Evolutionary conservation across 2,113 vertebrate genomes (phyloP).

Genomic region (Pavo muticus): DNA sequence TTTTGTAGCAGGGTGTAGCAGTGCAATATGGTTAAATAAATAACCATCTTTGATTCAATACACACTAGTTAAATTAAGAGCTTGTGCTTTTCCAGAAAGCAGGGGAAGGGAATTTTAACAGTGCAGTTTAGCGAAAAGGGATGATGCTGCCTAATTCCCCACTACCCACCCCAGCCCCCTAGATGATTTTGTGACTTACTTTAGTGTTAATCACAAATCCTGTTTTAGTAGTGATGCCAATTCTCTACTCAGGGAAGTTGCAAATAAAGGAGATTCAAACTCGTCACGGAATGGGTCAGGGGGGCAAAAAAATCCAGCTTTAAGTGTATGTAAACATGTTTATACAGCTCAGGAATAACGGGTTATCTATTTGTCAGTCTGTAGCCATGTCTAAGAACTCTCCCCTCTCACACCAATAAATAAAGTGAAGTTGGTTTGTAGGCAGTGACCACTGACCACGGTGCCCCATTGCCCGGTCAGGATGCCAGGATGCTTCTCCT

Average conservation of each 20-base stretch:
- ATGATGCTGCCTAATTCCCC: not conserved
- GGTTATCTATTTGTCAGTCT: slow-evolving; percentile 13
- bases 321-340: slow-evolving; percentile 76
- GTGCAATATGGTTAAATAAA: slow-evolving; percentile 40
- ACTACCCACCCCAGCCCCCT: not conserved
- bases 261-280: slow-evolving; percentile 54
- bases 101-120: slow-evolving; percentile 33
- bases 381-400: slow-evolving; percentile 19
- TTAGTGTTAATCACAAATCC: slow-evolving; percentile 58
- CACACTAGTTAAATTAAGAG: slow-evolving; percentile 46
- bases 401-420: slow-evolving; percentile 12
- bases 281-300: slow-evolving; percentile 30
- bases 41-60: slow-evolving; percentile 43
- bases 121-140: slow-evolving; percentile 35
- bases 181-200: not conserved
- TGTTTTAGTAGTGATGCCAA: not conserved
- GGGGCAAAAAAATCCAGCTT: slow-evolving; percentile 18
- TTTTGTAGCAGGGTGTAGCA: slow-evolving; percentile 25
- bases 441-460: slow-evolving; percentile 3
- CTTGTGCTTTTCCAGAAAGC: slow-evolving; percentile 81
- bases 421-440: slow-evolving; percentile 19
- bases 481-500: slow-evolving; percentile 93
- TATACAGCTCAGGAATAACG: slow-evolving; percentile 58
- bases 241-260: slow-evolving; percentile 43
- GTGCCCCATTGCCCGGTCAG: slow-evolving; percentile 72